Evolutionary conservation across 2,888 invertebrate genomes (phyloP), one percentile per base, ranked within the genome.

Genomic region (Icerya purchasi): DNA sequence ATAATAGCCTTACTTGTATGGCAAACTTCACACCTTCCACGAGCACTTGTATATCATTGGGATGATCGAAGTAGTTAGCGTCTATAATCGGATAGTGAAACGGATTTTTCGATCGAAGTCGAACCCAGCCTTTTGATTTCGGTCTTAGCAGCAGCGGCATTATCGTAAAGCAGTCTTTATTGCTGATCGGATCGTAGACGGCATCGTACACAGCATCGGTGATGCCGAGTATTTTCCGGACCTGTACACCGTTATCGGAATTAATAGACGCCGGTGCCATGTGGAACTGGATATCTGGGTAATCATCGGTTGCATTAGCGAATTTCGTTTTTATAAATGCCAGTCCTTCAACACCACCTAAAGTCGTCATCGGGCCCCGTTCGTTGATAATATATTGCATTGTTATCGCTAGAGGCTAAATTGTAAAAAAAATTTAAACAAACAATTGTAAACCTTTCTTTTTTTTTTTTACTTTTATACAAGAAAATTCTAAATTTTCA

Each of bases 251-350:
- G 8, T 62, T 61, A 68, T 88, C 88, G 0, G 87, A 86, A 61
- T 83, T 83, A 51, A 88, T 82, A 0, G 86, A 86, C 0, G 91
- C 88, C 1, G 91, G 90, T 1, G 90, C 89, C 83, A 92, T 90
- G 68, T 92, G 91, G 67, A 91, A 86, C 67, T 92, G 89, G 54
- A 92, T 82, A 66, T 92, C 91, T 0, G 91, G 91, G 79, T 86
- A 87, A 63, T 82, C 77, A 1, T 82, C 79, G 1, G 83, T 79
- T 56, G 75, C 74, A 67, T 90, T 90, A 0, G 87, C 88, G 66
- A 81, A 86, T 63, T 81, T 83, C 0, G 91, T 89, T 65, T 86
- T 86, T 0, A 91, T 82, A 70, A 90, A 91, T 1, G 85, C 90
- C 58, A 90, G 73, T 0, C 87, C 89, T 73, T 91, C 91, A 3